Base-by-base conservation (phyloP, 2,888 invertebrate species). In the Drosophila recens region DNA sequence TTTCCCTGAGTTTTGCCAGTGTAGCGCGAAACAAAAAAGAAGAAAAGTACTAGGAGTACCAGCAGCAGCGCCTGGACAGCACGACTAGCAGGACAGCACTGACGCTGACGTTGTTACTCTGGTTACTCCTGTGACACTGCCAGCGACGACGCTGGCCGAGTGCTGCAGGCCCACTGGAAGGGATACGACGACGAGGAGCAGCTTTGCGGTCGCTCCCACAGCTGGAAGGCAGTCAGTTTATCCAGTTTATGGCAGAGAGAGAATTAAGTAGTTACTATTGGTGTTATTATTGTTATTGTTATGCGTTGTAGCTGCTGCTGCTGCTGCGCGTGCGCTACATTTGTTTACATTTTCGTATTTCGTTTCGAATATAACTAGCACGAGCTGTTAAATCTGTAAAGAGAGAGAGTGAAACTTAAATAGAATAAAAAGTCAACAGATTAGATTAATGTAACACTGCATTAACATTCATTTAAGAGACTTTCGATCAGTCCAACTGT, bases 341-440 rank as follows among this genome's bases (percentile, higher is more conserved):
- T 86, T 86, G 86, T 86, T 86, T 86, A 86, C 86, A 86, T 86
- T 89, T 86, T 86, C 69, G 69, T 79, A 72, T 69, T 72, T 84
- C 67, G 61, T 67, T 72, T 84, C 67, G 61, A 59, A 69, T 79
- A 67, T 54, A 56, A 72, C 56, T 69, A 73, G 71, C 63, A 56
- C 69, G 27, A 69, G 69, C 62, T 79, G 65, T 59, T 59, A 72
- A 73, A 73, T 64, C 80, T 80, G 77, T 36, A 42, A 40, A 65
- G n/a, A 62, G 27, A 17, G 17, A 36, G 17, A 62, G n/a, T n/a
- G 20, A 36, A 53, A 8, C 49, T n/a, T 8, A 6, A 46, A 3
- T 33, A 36, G 3, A 38, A 56, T 23, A 36, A 4, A 54, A 13
- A 13, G 13, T 13, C 1, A 42, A 43, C 8, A 20, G 30, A 4